Base-by-base conservation (phyloP, 2,797 vertebrate genomes). In the Bovichtus variegatus region DNA sequence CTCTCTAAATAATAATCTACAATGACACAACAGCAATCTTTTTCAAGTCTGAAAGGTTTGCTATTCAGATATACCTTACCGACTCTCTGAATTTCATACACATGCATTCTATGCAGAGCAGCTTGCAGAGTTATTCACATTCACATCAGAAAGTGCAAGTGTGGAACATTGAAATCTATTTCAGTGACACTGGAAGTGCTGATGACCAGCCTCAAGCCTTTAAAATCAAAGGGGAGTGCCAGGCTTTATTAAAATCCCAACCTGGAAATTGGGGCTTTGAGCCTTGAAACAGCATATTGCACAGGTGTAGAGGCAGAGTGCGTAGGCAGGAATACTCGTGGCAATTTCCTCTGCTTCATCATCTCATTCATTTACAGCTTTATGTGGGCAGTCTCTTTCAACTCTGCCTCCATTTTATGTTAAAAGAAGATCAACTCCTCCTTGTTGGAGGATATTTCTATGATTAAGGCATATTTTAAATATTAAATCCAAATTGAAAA, bases 221-320 rank as follows among this genome's bases (percentile, higher is more conserved):
- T 53, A 25, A 79, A 84, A 84, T 86, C 75, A 90, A 87, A 74
- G 59, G 21, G 19, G 16, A 75, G 61, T 27, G 38, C 15, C 0
- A 1, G 43, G 53, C 67, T 74, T 81, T 71, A 38, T 81, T 70
- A 71, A 81, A 82, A 81, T 83, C 70, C 61, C 79, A 72, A 63
- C 74, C 75, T 81, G 81, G 73, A 81, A 86, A 77, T 53, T 10
- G 54, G 49, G 49, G 40, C 76, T 80, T 74, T 69, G 60, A 81
- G 60, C 57, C 66, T 72, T 76, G 68, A 75, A 84, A 65, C n/a
- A 0, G 61, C 25, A 13, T 34, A 47, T 29, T 41, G 54, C 64
- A 9, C 72, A 75, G 57, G 59, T 74, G 84, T 46, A 8, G 47
- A 25, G 57, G 19, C 67, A 18, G 36, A 0, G 27, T 38, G 46